Conservation (phyloP, 2,888 invertebrate species). For the Acanthoscelides obtectus region DNA sequence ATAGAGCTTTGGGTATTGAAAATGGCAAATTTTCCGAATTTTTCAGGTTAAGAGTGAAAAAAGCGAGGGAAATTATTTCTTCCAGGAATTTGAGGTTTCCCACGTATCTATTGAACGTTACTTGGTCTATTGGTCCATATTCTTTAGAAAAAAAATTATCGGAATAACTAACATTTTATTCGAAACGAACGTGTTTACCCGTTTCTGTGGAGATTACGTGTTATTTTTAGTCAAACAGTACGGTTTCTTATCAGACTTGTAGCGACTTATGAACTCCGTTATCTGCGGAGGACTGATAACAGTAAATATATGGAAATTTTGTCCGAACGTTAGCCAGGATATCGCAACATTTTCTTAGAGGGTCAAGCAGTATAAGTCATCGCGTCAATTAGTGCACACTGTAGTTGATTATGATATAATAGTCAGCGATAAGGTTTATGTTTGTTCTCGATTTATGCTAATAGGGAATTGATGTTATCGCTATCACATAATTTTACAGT, state of each 20-base stretch:
- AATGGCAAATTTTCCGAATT: too few relatives aligned
- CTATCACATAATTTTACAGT: too few relatives aligned
- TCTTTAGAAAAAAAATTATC: neutral
- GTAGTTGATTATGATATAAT: neutral
- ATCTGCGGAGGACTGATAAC: constrained; percentile 10
- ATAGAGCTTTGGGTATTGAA: too few relatives aligned
- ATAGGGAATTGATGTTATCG: neutral
- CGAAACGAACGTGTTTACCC: constrained; percentile 1
- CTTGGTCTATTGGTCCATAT: neutral
- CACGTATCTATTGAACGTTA: neutral
- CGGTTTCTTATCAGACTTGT: constrained; percentile 8
- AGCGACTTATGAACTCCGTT: constrained; percentile 19
- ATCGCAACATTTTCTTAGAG: neutral
- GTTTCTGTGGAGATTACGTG: constrained; percentile 5
- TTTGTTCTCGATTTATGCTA: neutral
- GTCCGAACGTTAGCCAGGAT: constrained; percentile 10
- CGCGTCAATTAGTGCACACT: neutral
- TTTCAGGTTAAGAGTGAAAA: too few relatives aligned
- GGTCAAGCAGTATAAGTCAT: neutral
- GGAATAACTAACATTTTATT: neutral
- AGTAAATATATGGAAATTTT: constrained; percentile 19
- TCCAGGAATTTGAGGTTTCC: too few relatives aligned
- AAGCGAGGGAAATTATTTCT: too few relatives aligned
- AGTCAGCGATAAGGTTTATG: neutral
- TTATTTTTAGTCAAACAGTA: neutral